Conservation (phyloP, 1,140 invertebrate species). For the Tetraneura akinire region DNA sequence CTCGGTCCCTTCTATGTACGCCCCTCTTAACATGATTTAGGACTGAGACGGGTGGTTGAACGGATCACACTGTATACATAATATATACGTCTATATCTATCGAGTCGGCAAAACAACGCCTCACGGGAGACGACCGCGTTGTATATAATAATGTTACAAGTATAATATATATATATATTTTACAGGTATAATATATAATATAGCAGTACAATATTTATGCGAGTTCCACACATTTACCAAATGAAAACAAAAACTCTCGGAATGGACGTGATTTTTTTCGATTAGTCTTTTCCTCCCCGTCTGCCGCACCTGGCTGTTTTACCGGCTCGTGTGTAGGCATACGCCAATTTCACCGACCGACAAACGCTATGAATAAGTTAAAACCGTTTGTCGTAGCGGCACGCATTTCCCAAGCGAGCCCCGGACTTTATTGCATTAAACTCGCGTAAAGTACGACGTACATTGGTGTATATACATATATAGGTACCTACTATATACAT, state of each 20-base stretch:
- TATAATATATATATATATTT: too few species aligned
- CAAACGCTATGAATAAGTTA: constrained; percentile 47
- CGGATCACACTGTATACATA: too few species aligned
- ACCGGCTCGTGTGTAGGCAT: not conserved
- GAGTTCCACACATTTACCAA: constrained; percentile 18
- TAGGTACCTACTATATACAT: too few species aligned
- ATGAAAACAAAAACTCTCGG: constrained; percentile 21
- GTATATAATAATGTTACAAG: too few species aligned
- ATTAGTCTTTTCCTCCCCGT: not conserved
- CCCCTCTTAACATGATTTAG: too few species aligned
- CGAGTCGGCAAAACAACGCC: not conserved
- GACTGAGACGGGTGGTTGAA: too few species aligned
- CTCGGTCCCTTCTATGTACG: too few species aligned
- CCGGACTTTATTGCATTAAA: constrained; percentile 47
- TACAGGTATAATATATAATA: too few species aligned
- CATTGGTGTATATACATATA: not conserved
- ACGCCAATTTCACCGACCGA: not conserved
- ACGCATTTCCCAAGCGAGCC: constrained; percentile 39
- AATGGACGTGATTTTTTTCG: constrained; percentile 44
- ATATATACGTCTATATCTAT: not conserved
- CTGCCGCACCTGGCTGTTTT: not conserved
- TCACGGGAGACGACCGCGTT: constrained; percentile 3
- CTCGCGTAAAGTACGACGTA: not conserved
- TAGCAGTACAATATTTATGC: constrained; percentile 1
- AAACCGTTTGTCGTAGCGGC: constrained; percentile 17